phyloP scores from a whole-genome alignment of 2,113 vertebrate genomes.

The Ptilorrhoa leucosticta region DNA sequence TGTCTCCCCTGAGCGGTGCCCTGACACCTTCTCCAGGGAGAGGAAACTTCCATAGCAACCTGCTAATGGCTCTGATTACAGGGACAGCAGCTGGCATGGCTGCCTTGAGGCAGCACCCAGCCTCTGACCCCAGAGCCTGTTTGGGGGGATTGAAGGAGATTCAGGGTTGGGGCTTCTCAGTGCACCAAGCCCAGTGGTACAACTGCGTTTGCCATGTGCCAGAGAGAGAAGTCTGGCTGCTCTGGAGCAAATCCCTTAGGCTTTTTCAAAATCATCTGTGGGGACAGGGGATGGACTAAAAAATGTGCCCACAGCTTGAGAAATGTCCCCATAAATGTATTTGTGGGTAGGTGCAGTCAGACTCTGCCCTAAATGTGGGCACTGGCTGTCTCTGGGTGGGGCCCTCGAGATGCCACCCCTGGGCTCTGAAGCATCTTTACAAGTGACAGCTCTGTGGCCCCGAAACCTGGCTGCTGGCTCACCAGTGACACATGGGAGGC shows the following conservation, averaged over 20 bases:
- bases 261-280: not conserved
- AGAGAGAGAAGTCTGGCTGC: not conserved
- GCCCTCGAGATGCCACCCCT: accelerated
- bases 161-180: not conserved
- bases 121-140: not conserved
- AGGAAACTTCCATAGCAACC: not conserved
- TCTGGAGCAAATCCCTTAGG: not conserved
- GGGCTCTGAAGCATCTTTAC: not conserved
- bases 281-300: not conserved
- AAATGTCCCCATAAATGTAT: not conserved
- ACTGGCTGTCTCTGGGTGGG: not conserved
- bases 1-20: not conserved
- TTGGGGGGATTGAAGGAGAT: not conserved
- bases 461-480: not conserved
- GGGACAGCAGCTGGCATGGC: not conserved
- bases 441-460: not conserved
- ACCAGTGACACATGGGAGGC: not conserved
- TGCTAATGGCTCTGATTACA: not conserved
- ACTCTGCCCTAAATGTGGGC: not conserved
- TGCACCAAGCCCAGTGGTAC: not conserved
- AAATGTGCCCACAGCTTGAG: not conserved
- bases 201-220: accelerated
- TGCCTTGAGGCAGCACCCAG: not conserved
- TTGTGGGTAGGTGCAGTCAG: not conserved
- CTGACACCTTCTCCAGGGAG: not conserved